Conservation (phyloP, 2,888 invertebrate species). For the Lymantria dispar region DNA sequence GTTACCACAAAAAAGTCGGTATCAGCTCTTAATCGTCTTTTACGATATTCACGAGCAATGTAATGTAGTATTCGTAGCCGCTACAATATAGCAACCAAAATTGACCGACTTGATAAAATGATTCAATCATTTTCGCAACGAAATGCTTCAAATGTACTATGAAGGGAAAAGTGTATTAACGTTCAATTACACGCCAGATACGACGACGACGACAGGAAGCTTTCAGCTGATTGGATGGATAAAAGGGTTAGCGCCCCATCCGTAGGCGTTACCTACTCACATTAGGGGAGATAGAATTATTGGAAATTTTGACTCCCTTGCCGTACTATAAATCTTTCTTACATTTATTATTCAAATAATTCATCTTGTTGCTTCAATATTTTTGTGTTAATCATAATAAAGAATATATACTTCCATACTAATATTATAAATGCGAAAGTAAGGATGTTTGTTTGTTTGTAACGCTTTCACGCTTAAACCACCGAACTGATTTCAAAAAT, state of each 20-base stretch:
- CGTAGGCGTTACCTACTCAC: slow-evolving; percentile 11
- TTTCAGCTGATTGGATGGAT: slow-evolving; percentile 59
- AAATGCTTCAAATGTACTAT: background rate
- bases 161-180: slow-evolving; percentile 18
- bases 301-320: slow-evolving; percentile 17
- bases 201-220: slow-evolving; percentile 44
- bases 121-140: background rate
- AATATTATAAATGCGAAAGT: too few species aligned
- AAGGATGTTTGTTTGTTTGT: too few species aligned
- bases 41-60: too few species aligned
- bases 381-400: too few species aligned
- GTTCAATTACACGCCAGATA: slow-evolving; percentile 34
- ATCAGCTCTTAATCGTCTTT: too few species aligned
- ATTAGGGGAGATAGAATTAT: slow-evolving; percentile 27
- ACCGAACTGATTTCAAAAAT: too few species aligned
- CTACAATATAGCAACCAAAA: too few species aligned
- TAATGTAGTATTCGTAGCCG: too few species aligned
- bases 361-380: too few species aligned
- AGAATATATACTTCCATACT: too few species aligned
- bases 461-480: too few species aligned
- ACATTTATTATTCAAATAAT: background rate
- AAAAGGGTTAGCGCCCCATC: slow-evolving; percentile 47
- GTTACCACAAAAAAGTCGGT: too few species aligned
- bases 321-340: background rate
- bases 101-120: background rate